Evolutionary conservation across 2,888 invertebrate species (phyloP).

Genomic region (Autographa pulchrina): DNA sequence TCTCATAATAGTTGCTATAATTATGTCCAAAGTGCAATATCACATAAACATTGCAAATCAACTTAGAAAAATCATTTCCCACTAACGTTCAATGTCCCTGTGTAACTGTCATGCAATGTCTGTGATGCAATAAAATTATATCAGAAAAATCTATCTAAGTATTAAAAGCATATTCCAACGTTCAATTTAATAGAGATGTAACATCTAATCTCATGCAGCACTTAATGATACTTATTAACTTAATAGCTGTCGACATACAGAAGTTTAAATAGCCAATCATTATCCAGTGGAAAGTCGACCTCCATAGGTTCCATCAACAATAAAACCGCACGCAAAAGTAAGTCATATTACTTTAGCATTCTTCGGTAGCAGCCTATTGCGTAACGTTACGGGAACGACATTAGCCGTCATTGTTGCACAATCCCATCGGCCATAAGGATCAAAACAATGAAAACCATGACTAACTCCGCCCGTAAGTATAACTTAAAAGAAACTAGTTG

Average conservation of each 20-base stretch:
- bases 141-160: conserved; percentile 9
- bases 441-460: conserved; percentile 61
- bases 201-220: conserved; percentile 15
- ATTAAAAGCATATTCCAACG: conserved; percentile 20
- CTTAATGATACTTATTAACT: conserved; percentile 19
- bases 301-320: conserved; percentile 33
- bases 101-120: conserved; percentile 16
- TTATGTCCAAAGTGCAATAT: no score
- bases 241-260: conserved; percentile 12
- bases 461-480: conserved; percentile 19
- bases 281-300: conserved; percentile 46
- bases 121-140: conserved; percentile 22
- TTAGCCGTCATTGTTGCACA: conserved; percentile 59
- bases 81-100: no score
- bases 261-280: conserved; percentile 14
- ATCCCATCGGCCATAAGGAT: conserved; percentile 54
- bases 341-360: conserved; percentile 57
- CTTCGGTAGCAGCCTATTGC: conserved; percentile 48
- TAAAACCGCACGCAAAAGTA: conserved; percentile 45
- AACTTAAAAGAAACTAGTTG: conserved; percentile 30
- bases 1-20: no score
- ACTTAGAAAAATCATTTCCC: no score
- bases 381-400: conserved; percentile 60
- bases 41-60: no score
- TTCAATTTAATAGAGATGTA: conserved; percentile 17